Conservation (phyloP, 2,888 invertebrate species). For the Chrysomela aeneicollis region DNA sequence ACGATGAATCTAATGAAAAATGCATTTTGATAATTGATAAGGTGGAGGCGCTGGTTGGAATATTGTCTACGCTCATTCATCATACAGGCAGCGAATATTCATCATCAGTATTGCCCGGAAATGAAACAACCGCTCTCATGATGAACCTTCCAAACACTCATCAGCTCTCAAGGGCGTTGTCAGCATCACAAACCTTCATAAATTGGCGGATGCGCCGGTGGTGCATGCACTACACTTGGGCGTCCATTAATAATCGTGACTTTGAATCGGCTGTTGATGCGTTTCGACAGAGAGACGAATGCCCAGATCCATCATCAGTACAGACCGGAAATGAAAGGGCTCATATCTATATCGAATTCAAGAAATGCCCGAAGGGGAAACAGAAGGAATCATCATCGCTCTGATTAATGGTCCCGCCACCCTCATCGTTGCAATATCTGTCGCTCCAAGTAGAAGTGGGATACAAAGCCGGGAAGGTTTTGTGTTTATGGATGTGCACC, state of each 20-base stretch:
- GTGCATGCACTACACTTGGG: background rate
- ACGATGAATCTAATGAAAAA: no score
- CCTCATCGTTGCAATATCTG: background rate
- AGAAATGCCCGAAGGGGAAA: conserved; percentile 3
- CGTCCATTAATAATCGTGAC: background rate
- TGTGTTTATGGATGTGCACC: background rate
- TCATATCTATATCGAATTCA: conserved; percentile 7
- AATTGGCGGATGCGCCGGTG: background rate
- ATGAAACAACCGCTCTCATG: no score
- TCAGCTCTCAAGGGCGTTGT: no score
- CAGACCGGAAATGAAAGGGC: conserved; percentile 2
- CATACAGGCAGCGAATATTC: no score
- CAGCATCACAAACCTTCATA: background rate
- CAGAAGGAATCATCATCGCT: background rate
- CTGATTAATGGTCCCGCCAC: conserved; percentile 1
- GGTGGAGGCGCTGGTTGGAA: no score
- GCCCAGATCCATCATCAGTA: conserved; percentile 1
- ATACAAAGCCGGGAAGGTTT: background rate
- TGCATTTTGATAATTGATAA: no score
- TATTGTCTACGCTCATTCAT: no score
- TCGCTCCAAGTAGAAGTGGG: background rate
- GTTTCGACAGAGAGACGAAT: background rate
- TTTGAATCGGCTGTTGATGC: background rate
- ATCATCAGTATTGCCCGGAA: no score
- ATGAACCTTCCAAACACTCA: no score